Evolutionary conservation across 2,888 invertebrate genomes (phyloP).

Genomic region (Neria commutata): DNA sequence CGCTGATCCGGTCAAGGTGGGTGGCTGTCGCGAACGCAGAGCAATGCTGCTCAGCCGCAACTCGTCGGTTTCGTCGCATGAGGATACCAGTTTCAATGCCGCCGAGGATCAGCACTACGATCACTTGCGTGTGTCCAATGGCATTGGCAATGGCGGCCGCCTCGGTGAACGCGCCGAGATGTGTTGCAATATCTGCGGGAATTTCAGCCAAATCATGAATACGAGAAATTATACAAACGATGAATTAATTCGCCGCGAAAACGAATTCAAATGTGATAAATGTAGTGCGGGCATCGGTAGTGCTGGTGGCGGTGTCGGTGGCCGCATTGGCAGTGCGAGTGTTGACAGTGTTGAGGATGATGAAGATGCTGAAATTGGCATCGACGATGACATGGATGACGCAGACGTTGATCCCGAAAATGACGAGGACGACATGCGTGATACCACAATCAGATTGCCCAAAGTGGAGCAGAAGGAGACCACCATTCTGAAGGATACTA

Average conservation of each 20-base stretch:
- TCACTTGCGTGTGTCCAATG: conserved; percentile 16
- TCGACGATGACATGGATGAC: conserved; percentile 44
- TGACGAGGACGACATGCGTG: conserved; percentile 13
- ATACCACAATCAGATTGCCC: conserved; percentile 45
- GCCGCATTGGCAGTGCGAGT: conserved; percentile 12
- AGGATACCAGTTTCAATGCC: conserved; percentile 35
- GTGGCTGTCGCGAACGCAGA: conserved; percentile 26
- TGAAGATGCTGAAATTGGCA: conserved; percentile 42
- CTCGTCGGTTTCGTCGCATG: conserved; percentile 38
- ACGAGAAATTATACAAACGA: conserved; percentile 42
- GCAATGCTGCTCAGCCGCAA: conserved; percentile 32
- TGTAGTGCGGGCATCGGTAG: conserved; percentile 33
- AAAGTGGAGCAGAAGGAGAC: conserved; percentile 45
- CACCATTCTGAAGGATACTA: conserved; percentile 60
- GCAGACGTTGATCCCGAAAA: conserved; percentile 33
- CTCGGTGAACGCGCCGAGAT: conserved; percentile 44
- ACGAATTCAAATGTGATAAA: conserved; percentile 56
- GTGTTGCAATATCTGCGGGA: conserved; percentile 54
- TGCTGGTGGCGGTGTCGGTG: conserved; percentile 7
- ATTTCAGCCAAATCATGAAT: conserved; percentile 44
- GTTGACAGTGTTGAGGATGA: conserved; percentile 18
- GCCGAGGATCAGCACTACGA: conserved; percentile 30
- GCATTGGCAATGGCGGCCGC: conserved; percentile 27
- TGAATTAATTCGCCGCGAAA: conserved; percentile 40
- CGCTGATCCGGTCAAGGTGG: conserved; percentile 39